Evolutionary conservation across 2,888 invertebrate genomes (phyloP).

Genomic region (Eilema sororculum): DNA sequence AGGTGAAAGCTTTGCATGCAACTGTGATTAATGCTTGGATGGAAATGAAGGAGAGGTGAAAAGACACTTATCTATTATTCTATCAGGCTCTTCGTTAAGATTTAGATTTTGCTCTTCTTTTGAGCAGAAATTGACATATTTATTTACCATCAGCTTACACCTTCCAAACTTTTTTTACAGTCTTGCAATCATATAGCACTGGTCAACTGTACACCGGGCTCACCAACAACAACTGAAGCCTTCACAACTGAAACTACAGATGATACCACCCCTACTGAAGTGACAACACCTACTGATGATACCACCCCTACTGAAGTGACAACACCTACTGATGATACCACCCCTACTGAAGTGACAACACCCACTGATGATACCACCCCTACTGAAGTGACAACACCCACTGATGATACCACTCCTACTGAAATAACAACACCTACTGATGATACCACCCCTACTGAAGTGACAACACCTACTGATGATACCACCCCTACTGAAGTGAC

Average conservation of each 20-base stretch:
- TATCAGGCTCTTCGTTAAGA: no score
- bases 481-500: neutral
- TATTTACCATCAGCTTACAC: no score
- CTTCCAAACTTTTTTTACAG: neutral
- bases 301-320: neutral
- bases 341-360: neutral
- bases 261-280: neutral
- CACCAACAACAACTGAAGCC: neutral
- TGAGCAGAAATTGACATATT: no score
- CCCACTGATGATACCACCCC: neutral
- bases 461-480: neutral
- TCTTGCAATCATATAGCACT: neutral
- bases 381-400: neutral
- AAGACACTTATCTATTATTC: no score
- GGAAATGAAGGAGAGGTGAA: no score
- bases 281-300: neutral
- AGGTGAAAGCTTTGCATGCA: no score
- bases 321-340: neutral
- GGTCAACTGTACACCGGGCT: neutral
- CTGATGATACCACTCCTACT: neutral
- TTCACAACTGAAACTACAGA: neutral
- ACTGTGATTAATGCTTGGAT: no score
- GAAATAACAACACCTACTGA: neutral
- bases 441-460: neutral
- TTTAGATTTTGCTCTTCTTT: no score